Base-by-base conservation (phyloP, 2,888 invertebrate species). In the Trichogramma dendrolimi region DNA sequence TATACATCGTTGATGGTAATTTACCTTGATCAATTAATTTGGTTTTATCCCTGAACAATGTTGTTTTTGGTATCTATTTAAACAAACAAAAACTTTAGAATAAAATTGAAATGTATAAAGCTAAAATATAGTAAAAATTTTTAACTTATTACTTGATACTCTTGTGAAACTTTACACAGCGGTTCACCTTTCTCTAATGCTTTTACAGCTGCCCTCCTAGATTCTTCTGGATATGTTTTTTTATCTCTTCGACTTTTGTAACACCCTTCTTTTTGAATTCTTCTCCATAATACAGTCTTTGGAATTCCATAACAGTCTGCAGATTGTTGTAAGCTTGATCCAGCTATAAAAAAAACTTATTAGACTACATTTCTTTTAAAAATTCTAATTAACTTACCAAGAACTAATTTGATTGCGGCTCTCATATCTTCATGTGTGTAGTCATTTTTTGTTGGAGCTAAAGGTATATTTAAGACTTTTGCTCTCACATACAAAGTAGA, bases 281-380 rank as follows among this genome's bases (percentile, higher is more conserved):
- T 71, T 58, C 81, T 71, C 81, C 81, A 81, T 27, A 81, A 71
- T 10, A 81, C 81, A 27, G 81, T 81, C 72, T 81, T 81, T 10
- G 81, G 81, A 64, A 81, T 80, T 47, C 75, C 73, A 65, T 72
- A 80, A 70, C 74, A 73, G 63, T 79, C 79, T 14, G 80, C 74
- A 42, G 81, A 80, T 56, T 78, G 75, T 64, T 80, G 79, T 44
- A 81, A 69, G 64, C 80, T 81, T 41, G 78, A 74, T 55, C 81
- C 81, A 50, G 69, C 80, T 80, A 49, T 4, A 65, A 63, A 27
- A 58, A 62, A 54, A n/a, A 43, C 7, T 55, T 46, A n/a, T 55
- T 43, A 48, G 42, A 5, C 44, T 52, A 38, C 7, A 43, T 59
- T 46, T 55, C n/a, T 54, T n/a, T 6, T 10, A 62, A 50, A 10